Conservation (phyloP, 2,113 vertebrate species). For the Hiodon alosoides region DNA sequence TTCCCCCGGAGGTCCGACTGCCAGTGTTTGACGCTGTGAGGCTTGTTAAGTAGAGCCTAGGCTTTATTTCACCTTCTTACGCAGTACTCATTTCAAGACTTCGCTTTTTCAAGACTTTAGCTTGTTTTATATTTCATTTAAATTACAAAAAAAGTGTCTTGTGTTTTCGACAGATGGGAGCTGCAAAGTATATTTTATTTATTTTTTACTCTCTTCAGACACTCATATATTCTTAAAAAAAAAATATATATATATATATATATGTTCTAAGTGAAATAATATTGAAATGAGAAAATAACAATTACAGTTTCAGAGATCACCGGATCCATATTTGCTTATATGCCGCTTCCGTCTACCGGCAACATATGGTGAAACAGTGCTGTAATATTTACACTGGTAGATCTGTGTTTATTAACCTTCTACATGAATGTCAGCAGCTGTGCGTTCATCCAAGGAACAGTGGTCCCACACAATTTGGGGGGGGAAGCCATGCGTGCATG, state of each 20-base stretch:
- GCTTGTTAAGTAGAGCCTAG: too few species aligned
- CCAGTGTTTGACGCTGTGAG: too few species aligned
- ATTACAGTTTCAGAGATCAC: background rate
- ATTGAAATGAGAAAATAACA: too few species aligned
- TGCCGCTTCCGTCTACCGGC: background rate
- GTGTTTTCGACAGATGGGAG: background rate
- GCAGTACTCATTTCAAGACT: background rate
- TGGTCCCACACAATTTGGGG: background rate
- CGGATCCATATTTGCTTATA: background rate
- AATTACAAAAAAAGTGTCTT: background rate
- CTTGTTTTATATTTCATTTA: background rate
- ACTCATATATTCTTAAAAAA: background rate
- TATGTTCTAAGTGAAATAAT: too few species aligned
- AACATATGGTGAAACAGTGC: slow-evolving; percentile 32
- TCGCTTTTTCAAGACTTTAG: background rate
- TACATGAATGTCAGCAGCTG: slow-evolving; percentile 3
- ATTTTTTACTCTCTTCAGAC: background rate
- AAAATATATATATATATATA: background rate
- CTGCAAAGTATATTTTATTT: background rate
- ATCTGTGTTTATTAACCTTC: slow-evolving; percentile 29
- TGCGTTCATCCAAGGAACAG: background rate
- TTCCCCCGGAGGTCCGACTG: too few species aligned
- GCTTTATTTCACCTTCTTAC: background rate
- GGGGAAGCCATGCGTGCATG: background rate
- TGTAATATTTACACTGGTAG: slow-evolving; percentile 43